Percentiles rank a stretch among this genome's conserved stretches.
These are phyloP conservation scores for Neolamprologus variostigma DNA, from an alignment of 2,113 vertebrate species.

Conservation along the genomic window DNA sequence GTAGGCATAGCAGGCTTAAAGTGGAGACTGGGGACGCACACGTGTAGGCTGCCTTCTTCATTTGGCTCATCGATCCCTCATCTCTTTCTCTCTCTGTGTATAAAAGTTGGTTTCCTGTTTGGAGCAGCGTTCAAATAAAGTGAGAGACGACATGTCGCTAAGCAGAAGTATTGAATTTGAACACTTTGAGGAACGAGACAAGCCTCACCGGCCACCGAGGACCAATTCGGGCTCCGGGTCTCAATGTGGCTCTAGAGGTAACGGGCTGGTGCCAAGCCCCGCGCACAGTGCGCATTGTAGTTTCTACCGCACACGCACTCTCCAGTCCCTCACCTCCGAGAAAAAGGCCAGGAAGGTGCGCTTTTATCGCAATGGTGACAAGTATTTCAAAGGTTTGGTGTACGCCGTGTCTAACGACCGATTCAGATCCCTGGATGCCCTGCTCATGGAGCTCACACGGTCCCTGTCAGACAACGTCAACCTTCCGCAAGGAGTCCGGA, in stretches of 20 bases:
- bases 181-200: conserved; percentile 92
- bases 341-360: conserved; percentile 91
- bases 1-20: not conserved
- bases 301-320: conserved; percentile 92
- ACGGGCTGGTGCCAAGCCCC: conserved; percentile 87
- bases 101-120: not conserved
- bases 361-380: conserved; percentile 96
- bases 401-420: conserved; percentile 91
- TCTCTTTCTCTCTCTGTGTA: not conserved
- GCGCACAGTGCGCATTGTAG: conserved; percentile 98
- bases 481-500: conserved; percentile 91
- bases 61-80: not conserved
- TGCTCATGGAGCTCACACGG: conserved; percentile 91
- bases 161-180: conserved; percentile 90
- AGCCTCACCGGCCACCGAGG: conserved; percentile 72
- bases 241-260: conserved; percentile 73
- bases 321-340: conserved; percentile 94
- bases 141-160: conserved; percentile 63
- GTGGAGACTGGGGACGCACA: not conserved
- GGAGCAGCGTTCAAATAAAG: not conserved
- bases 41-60: not conserved
- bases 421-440: conserved; percentile 89
- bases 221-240: conserved; percentile 65
- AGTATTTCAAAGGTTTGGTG: conserved; percentile 92
- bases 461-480: conserved; percentile 93